Conservation (phyloP, 2,888 invertebrate genomes). For the Tryphoninae sp. region DNA sequence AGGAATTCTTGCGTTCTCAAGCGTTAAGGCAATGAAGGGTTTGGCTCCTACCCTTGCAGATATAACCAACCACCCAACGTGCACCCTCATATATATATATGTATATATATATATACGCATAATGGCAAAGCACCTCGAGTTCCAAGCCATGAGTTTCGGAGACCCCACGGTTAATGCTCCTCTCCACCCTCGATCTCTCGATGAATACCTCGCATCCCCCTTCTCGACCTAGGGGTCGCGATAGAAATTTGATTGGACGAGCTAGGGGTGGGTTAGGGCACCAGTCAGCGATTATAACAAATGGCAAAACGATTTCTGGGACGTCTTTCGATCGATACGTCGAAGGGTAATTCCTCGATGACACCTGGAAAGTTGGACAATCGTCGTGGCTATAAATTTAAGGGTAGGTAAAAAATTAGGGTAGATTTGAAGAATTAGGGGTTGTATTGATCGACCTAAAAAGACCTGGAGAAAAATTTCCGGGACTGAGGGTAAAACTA, state of each 20-base stretch:
- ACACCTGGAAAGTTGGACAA: no score
- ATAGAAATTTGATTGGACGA: slow-evolving; percentile 41
- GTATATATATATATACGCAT: background rate
- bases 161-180: slow-evolving; percentile 15
- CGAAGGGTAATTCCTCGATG: no score
- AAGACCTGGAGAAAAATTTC: no score
- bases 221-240: background rate
- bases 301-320: no score
- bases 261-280: background rate
- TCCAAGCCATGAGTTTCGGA: slow-evolving; percentile 13
- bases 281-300: no score
- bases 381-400: no score
- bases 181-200: background rate
- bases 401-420: no score
- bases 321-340: no score
- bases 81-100: slow-evolving; percentile 16
- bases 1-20: slow-evolving; percentile 63
- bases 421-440: no score
- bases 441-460: no score
- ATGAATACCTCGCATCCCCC: slow-evolving; percentile 23
- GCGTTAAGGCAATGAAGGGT: slow-evolving; percentile 60
- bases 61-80: background rate
- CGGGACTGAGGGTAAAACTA: no score
- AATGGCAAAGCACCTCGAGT: slow-evolving; percentile 7
- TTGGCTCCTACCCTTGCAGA: slow-evolving; percentile 17